These are phyloP conservation scores for Trogon melanurus DNA, from an alignment of 2,113 vertebrate species.

Conservation along the genomic window DNA sequence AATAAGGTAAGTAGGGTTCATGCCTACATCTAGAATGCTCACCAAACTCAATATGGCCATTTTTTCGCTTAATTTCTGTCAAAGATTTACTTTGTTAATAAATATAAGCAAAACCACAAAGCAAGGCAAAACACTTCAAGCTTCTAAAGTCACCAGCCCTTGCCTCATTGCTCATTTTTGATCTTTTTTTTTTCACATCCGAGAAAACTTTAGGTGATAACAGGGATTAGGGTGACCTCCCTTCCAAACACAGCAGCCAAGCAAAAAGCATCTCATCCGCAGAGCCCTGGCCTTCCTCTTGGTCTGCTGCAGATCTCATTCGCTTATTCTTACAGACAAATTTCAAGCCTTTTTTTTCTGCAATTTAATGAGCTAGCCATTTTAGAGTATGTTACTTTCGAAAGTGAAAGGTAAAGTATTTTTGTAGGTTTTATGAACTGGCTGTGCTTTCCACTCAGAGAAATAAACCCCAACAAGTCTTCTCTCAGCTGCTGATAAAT, in stretches of 20 bases:
- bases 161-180: background rate
- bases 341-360: background rate
- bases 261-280: background rate
- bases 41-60: background rate
- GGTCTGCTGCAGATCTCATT: background rate
- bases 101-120: background rate
- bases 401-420: background rate
- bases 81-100: background rate
- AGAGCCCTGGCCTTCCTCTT: background rate
- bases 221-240: background rate
- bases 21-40: background rate
- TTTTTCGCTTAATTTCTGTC: background rate
- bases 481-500: background rate
- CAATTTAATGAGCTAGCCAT: background rate
- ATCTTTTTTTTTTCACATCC: background rate
- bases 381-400: background rate
- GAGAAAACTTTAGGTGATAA: constrained; percentile 1
- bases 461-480: background rate
- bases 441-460: background rate
- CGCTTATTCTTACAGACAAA: background rate
- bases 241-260: background rate
- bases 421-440: background rate
- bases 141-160: background rate
- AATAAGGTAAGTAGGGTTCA: background rate
- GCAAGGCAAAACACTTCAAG: background rate